Conservation (phyloP, 2,888 invertebrate genomes). For the Subacronicta megacephala region DNA sequence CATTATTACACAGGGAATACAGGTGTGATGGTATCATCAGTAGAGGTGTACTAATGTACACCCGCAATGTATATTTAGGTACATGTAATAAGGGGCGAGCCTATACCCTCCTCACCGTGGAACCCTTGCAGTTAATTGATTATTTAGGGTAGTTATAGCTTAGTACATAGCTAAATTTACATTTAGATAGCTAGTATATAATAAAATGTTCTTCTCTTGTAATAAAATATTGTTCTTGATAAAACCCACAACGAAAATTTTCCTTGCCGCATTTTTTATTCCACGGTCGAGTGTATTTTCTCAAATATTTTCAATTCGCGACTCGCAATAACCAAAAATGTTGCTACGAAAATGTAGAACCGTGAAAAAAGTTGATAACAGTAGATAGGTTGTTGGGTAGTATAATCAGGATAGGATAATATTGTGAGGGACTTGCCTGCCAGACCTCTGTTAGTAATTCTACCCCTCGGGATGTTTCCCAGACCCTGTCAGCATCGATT, state of each 20-base stretch:
- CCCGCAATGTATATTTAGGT: no score
- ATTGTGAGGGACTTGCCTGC: slow-evolving; percentile 62
- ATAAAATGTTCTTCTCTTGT: no score
- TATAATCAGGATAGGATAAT: slow-evolving; percentile 64
- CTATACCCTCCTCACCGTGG: no score
- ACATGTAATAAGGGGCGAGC: no score
- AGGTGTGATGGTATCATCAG: no score
- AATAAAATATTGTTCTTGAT: slow-evolving; percentile 24
- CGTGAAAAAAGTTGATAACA: slow-evolving; percentile 4
- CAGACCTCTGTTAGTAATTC: slow-evolving; percentile 59
- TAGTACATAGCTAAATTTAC: no score
- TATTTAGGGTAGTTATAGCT: no score
- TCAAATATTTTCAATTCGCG: slow-evolving; percentile 45
- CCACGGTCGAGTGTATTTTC: slow-evolving; percentile 23
- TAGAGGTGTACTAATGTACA: no score
- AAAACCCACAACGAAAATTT: slow-evolving; percentile 20
- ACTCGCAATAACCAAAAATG: slow-evolving; percentile 38
- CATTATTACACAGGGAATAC: no score
- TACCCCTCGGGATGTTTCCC: slow-evolving; percentile 56
- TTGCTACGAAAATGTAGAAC: slow-evolving; percentile 9
- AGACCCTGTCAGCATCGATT: slow-evolving; percentile 61
- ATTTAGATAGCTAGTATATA: no score
- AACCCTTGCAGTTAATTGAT: no score
- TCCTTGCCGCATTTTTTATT: slow-evolving; percentile 30
- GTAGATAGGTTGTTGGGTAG: slow-evolving; percentile 31